Conservation (phyloP, 2,113 vertebrate genomes). For the Macroglossus sobrinus region DNA sequence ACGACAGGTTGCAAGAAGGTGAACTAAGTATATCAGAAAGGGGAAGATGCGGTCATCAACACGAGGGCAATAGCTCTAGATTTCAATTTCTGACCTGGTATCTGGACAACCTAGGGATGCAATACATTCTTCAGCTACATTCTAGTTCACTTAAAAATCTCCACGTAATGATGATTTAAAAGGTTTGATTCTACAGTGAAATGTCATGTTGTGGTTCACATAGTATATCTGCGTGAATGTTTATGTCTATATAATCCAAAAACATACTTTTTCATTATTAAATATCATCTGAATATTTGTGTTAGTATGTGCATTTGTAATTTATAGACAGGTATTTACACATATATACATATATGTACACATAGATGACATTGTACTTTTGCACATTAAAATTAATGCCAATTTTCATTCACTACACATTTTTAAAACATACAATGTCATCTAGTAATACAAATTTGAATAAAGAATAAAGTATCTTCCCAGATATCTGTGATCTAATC, state of each 20-base stretch:
- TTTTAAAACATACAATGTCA: not conserved
- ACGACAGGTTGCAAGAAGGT: not conserved
- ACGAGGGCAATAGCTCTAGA: not conserved
- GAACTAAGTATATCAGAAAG: not conserved
- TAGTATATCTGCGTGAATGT: not conserved
- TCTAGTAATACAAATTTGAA: not conserved
- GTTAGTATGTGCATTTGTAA: not conserved
- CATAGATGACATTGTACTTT: not conserved
- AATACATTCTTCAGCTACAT: not conserved
- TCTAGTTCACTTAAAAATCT: not conserved
- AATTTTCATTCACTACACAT: not conserved
- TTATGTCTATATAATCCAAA: not conserved
- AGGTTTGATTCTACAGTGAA: not conserved
- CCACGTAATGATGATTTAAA: not conserved
- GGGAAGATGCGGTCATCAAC: not conserved
- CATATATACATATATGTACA: not conserved
- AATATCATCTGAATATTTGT: not conserved
- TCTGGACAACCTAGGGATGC: not conserved
- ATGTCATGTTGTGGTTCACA: not conserved
- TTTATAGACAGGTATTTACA: not conserved
- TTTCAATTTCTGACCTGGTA: not conserved
- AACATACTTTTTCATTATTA: not conserved
- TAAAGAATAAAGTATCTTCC: not conserved
- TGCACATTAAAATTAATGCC: not conserved
- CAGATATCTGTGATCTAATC: not conserved